A percentile compares a stretch with the other conserved stretches of the same genome.
Evolutionary conservation across 2,888 invertebrate genomes (phyloP).

Genomic region (Eilema sororculum): DNA sequence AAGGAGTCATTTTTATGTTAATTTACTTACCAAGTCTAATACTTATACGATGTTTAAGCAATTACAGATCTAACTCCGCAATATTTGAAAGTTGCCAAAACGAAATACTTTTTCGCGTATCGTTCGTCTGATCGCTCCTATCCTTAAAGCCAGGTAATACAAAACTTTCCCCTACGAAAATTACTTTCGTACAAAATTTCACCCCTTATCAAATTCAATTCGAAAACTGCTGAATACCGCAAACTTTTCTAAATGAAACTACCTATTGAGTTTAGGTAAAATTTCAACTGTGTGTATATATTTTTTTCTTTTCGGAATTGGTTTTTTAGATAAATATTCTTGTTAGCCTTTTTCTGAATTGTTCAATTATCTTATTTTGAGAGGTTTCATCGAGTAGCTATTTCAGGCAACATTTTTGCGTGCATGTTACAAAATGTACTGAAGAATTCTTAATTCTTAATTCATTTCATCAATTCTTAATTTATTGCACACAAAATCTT

Average conservation of each 20-base stretch:
- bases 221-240: constrained; percentile 59
- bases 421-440: too few relatives aligned
- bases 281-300: constrained; percentile 43
- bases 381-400: background rate
- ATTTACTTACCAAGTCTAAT: background rate
- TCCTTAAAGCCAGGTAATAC: constrained; percentile 63
- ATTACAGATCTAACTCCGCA: constrained; percentile 20
- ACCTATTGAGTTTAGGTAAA: constrained; percentile 56
- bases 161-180: constrained; percentile 61
- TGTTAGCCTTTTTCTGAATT: background rate
- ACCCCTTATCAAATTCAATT: constrained; percentile 71
- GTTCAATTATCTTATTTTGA: background rate
- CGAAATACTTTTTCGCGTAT: constrained; percentile 57
- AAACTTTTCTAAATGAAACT: constrained; percentile 60
- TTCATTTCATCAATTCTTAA: too few relatives aligned
- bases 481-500: too few relatives aligned
- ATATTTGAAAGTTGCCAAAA: constrained; percentile 38
- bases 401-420: too few relatives aligned
- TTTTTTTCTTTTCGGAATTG: constrained; percentile 24
- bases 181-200: constrained; percentile 66
- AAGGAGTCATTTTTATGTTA: background rate
- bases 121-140: constrained; percentile 57
- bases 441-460: too few relatives aligned
- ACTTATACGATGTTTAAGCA: constrained; percentile 3
- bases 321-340: constrained; percentile 6